phyloP scores from a whole-genome alignment of 2,797 vertebrate genomes.

The Karalla daura region DNA sequence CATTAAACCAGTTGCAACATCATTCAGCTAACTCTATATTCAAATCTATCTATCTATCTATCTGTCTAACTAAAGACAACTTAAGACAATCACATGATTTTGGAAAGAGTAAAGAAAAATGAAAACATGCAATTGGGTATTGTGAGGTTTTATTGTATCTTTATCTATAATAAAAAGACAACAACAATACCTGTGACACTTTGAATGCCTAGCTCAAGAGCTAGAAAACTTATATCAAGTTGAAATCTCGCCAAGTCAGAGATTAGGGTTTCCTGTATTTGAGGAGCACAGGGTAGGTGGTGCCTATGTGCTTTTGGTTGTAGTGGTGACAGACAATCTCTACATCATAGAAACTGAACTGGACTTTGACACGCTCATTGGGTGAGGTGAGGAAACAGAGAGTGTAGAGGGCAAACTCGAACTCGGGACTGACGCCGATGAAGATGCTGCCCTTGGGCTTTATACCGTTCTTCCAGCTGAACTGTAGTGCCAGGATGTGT shows the following conservation, averaged over 20 bases:
- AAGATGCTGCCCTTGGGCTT: constrained; percentile 89
- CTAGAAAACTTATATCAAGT: constrained; percentile 16
- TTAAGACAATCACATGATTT: no score
- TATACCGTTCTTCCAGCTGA: constrained; percentile 88
- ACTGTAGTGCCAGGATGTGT: constrained; percentile 87
- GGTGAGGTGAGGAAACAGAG: constrained; percentile 86
- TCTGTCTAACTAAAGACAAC: no score
- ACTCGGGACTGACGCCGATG: constrained; percentile 87
- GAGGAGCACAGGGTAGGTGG: constrained; percentile 85
- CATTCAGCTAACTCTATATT: no score
- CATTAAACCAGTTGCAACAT: no score
- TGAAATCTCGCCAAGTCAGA: constrained; percentile 23
- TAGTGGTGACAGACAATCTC: constrained; percentile 88
- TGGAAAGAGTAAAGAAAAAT: constrained; percentile 10
- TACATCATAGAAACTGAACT: constrained; percentile 85
- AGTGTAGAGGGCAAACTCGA: constrained; percentile 87
- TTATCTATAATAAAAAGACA: constrained; percentile 80
- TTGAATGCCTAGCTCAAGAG: constrained; percentile 38
- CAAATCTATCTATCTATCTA: no score
- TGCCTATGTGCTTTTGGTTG: constrained; percentile 87
- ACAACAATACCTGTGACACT: constrained; percentile 72
- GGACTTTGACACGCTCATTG: constrained; percentile 83
- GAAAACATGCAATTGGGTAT: constrained; percentile 34
- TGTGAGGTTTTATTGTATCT: constrained; percentile 82
- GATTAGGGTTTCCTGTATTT: constrained; percentile 69